Evolutionary conservation across 1,140 invertebrate species (phyloP).

Genomic region (Neelides sp.): DNA sequence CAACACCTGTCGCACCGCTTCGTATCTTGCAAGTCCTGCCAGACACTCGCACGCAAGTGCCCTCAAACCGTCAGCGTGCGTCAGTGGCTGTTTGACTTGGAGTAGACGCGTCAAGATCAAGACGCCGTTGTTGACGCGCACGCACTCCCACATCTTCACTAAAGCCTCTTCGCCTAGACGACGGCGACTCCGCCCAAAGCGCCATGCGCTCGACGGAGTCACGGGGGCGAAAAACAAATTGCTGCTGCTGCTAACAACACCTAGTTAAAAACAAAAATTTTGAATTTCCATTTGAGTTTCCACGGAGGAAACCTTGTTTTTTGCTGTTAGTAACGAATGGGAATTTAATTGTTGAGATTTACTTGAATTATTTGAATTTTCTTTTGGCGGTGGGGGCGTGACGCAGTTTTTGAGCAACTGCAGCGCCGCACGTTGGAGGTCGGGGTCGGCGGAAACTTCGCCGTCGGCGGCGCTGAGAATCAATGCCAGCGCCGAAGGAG

Average conservation of each 20-base stretch:
- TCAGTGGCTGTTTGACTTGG: conserved; percentile 84
- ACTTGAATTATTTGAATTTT: conserved; percentile 1
- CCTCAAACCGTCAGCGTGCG: conserved; percentile 87
- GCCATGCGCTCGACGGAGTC: no score
- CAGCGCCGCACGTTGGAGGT: conserved; percentile 80
- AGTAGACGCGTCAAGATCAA: conserved; percentile 52
- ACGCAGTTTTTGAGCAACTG: conserved; percentile 82
- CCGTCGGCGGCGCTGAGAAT: conserved; percentile 76
- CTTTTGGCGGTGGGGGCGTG: neutral
- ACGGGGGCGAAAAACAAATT: no score
- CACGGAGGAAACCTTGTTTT: no score
- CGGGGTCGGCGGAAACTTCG: conserved; percentile 73
- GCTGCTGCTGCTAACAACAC: no score
- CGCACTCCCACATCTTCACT: conserved; percentile 81
- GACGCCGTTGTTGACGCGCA: conserved; percentile 44
- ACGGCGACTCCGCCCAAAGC: no score
- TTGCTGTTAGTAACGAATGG: neutral
- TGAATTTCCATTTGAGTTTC: no score
- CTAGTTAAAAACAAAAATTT: no score
- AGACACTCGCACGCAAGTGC: conserved; percentile 82
- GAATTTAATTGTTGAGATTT: neutral
- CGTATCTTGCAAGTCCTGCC: conserved; percentile 76
- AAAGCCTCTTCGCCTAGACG: conserved; percentile 75
- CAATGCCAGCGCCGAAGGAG: no score
- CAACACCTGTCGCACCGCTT: conserved; percentile 82